Evolutionary conservation across 2,113 vertebrate genomes (phyloP).

Genomic region (Panthera uncia): DNA sequence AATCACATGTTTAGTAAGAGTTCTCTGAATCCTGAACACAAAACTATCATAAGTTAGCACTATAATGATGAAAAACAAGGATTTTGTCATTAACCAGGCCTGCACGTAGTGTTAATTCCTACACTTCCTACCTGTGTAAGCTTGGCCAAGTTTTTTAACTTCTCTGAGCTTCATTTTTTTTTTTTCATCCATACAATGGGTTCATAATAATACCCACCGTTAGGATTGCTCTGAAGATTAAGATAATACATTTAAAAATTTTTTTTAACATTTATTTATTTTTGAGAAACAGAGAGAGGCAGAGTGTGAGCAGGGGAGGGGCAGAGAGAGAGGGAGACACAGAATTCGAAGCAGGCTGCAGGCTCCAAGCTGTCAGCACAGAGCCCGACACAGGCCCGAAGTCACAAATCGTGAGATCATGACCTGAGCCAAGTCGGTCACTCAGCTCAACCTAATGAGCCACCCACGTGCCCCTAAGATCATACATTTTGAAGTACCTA

Average conservation of each 20-base stretch:
- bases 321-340: too few relatives aligned
- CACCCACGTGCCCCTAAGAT: background rate
- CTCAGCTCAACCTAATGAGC: too few relatives aligned
- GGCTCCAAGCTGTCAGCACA: too few relatives aligned
- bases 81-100: background rate
- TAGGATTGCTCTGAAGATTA: background rate
- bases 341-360: too few relatives aligned
- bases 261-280: too few relatives aligned
- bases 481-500: background rate
- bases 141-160: background rate
- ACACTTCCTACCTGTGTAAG: background rate
- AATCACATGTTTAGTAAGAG: background rate
- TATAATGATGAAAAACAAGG: background rate
- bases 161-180: background rate
- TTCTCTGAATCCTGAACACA: background rate
- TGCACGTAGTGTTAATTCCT: background rate
- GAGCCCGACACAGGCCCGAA: too few relatives aligned
- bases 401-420: too few relatives aligned
- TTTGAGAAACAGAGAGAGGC: too few relatives aligned
- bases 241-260: background rate
- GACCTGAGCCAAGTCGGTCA: too few relatives aligned
- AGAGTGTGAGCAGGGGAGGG: too few relatives aligned
- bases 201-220: background rate
- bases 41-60: background rate
- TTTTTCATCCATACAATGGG: background rate